Base-by-base conservation (phyloP, 2,888 invertebrate species). In the Teinopalpus imperialis region DNA sequence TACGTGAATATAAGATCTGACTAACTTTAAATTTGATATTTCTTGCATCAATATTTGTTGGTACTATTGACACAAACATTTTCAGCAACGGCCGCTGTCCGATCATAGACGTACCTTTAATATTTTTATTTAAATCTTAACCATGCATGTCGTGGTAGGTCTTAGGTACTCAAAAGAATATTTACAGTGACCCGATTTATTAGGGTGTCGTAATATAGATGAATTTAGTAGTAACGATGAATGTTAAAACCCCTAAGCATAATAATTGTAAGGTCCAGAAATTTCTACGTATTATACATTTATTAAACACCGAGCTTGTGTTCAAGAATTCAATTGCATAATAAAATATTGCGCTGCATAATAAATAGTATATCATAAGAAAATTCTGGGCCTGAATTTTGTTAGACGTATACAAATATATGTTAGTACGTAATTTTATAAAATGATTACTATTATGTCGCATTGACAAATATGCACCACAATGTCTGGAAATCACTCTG, bases 231-330 rank as follows among this genome's bases (percentile, higher is more conserved):
- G 13, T 45, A 45, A 34, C 23, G 10, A 18, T 27, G 34, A 34
- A 27, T 45, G 45, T 45, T 45, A 45, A 37, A 36, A 16, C 6
- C 10, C 2, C 34, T 30, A 39, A 39, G 32, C 39, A 45, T 45
- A 45, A 39, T 45, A 39, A 21, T 16, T 34, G 32, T 27, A 40
- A 34, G 45, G 45, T 45, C 39, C 45, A 45, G 45, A 39, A 39
- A 32, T 13, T 27, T 45, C 13, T 29, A 32, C 6, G 5, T n/a
- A n/a, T n/a, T n/a, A n/a, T n/a, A n/a, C n/a, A 41, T 9, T 8
- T n/a, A 20, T 32, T 31, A 9, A 16, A 34, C 20, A 13, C 42
- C 37, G 27, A 27, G 8, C 14, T 35, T 45, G 39, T 45, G 32
- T 39, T 45, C 26, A 21, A 21, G 7, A 12, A 24, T 4, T 35